phyloP scores from a whole-genome alignment of 1,140 invertebrate species.

The Ceratosolen fusciceps region DNA sequence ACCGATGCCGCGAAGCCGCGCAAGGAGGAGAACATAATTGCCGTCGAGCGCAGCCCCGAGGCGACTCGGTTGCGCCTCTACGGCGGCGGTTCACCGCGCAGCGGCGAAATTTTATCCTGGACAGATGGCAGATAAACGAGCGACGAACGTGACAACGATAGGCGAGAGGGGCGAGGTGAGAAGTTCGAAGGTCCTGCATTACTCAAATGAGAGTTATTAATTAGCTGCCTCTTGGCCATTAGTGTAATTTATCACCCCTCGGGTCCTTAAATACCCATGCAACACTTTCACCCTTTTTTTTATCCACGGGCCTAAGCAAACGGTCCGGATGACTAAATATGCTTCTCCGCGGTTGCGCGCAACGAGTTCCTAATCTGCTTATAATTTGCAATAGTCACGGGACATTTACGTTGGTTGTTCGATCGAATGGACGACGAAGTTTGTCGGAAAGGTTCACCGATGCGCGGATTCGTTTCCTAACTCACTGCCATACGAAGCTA shows the following conservation, averaged over 20 bases:
- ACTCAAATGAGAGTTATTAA: slow-evolving; percentile 40
- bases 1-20: neutral
- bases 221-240: slow-evolving; percentile 45
- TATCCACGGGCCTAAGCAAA: neutral
- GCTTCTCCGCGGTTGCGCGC: no score
- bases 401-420: no score
- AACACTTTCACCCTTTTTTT: neutral
- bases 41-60: slow-evolving; percentile 14
- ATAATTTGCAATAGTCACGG: no score
- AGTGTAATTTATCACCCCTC: slow-evolving; percentile 44
- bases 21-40: slow-evolving; percentile 36
- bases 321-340: slow-evolving; percentile 4
- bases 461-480: no score
- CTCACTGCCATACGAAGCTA: no score
- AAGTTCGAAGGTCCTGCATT: slow-evolving; percentile 5
- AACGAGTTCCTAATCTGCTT: no score
- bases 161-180: neutral
- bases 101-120: slow-evolving; percentile 45
- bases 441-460: no score
- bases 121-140: neutral
- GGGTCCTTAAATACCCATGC: slow-evolving; percentile 29
- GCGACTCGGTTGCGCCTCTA: no score
- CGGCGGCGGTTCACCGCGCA: neutral
- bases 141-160: neutral
- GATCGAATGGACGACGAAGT: no score